phyloP scores from a whole-genome alignment of 2,888 invertebrate genomes.

The Drosophila pegasa region DNA sequence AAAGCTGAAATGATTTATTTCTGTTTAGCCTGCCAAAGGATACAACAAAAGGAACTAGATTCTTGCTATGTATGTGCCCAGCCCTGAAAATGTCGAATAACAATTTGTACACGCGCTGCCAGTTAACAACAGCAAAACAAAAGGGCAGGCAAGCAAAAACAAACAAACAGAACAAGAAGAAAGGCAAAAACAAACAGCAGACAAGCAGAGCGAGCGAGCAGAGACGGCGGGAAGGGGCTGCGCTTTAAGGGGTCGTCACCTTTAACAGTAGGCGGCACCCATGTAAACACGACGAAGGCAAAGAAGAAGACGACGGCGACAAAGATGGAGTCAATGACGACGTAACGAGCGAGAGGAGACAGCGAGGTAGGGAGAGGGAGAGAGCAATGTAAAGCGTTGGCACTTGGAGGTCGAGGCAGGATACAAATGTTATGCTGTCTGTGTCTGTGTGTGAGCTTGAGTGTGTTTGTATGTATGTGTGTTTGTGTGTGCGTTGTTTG shows the following conservation, averaged over 20 bases:
- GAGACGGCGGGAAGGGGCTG: slow-evolving; percentile 22
- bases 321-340: slow-evolving; percentile 23
- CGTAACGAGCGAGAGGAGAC: slow-evolving; percentile 2
- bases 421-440: slow-evolving; percentile 27
- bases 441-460: slow-evolving; percentile 3
- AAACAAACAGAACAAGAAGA: slow-evolving; percentile 42
- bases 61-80: slow-evolving; percentile 27
- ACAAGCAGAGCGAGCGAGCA: slow-evolving; percentile 14
- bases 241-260: slow-evolving; percentile 60
- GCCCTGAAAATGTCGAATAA: slow-evolving; percentile 65
- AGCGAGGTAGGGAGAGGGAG: neutral
- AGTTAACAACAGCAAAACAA: slow-evolving; percentile 47
- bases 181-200: slow-evolving; percentile 35
- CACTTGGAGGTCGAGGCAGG: slow-evolving; percentile 68
- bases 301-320: slow-evolving; percentile 20
- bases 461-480: neutral
- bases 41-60: neutral
- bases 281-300: slow-evolving; percentile 62
- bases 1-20: neutral
- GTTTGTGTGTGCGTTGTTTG: slow-evolving; percentile 16
- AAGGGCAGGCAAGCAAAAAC: slow-evolving; percentile 52
- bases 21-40: neutral
- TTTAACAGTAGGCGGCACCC: slow-evolving; percentile 71
- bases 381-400: slow-evolving; percentile 34
- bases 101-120: slow-evolving; percentile 59